Conservation (phyloP, 2,113 vertebrate genomes). For the Oxyura jamaicensis region DNA sequence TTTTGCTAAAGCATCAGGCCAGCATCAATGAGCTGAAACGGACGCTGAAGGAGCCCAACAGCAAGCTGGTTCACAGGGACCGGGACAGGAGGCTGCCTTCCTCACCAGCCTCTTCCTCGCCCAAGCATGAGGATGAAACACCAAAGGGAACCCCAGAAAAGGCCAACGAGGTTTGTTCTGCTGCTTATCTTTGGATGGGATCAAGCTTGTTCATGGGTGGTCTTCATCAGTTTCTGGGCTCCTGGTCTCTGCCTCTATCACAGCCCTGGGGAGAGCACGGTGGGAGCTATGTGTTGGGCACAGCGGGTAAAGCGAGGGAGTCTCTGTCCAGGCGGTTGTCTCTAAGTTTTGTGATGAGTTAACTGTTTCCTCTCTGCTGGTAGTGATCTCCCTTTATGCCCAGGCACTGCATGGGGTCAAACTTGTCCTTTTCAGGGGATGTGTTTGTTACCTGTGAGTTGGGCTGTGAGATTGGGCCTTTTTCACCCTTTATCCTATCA, state of each 20-base stretch:
- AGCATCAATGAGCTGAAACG: slow-evolving; percentile 98
- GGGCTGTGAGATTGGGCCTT: neutral
- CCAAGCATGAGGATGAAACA: slow-evolving; percentile 76
- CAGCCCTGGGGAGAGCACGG: neutral
- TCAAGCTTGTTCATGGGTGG: neutral
- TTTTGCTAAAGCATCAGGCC: slow-evolving; percentile 97
- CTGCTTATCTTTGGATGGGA: neutral
- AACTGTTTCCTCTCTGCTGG: neutral
- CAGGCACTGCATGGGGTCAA: neutral
- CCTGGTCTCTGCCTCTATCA: neutral
- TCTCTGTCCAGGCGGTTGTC: neutral
- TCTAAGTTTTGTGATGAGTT: neutral
- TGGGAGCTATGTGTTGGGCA: accelerated
- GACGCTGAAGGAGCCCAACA: slow-evolving; percentile 94
- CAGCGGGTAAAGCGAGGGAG: neutral
- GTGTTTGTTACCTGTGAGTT: neutral
- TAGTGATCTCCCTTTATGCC: neutral
- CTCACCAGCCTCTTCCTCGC: slow-evolving; percentile 85
- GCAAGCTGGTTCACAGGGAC: slow-evolving; percentile 90
- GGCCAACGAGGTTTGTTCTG: slow-evolving; percentile 76
- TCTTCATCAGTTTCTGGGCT: neutral
- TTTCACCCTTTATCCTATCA: neutral
- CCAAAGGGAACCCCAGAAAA: slow-evolving; percentile 89
- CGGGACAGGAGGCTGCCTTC: slow-evolving; percentile 88
- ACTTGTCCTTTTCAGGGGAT: neutral